These are phyloP conservation scores for Urosaurus nigricauda DNA, from an alignment of 2,797 vertebrate genomes.

Conservation along the genomic window DNA sequence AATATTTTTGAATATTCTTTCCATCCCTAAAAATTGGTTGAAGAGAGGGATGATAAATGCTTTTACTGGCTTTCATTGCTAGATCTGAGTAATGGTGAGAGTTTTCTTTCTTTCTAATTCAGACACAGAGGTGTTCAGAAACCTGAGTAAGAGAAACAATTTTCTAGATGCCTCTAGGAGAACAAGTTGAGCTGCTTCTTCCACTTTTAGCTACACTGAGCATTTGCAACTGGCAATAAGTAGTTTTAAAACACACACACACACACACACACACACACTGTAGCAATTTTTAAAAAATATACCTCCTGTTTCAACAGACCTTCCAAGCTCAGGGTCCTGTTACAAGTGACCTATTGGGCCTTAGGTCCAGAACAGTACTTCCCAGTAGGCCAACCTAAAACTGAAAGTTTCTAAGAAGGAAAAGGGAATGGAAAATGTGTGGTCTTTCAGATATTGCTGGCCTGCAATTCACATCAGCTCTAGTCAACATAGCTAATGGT, in stretches of 20 bases:
- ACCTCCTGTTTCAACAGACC: background rate
- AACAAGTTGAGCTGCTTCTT: background rate
- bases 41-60: background rate
- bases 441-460: background rate
- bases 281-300: background rate
- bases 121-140: background rate
- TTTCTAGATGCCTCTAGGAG: background rate
- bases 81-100: background rate
- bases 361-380: background rate
- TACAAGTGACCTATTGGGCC: too few species aligned
- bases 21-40: background rate
- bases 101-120: background rate
- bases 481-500: background rate
- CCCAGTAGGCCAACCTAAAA: background rate
- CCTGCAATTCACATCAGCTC: background rate
- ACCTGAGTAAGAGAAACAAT: background rate
- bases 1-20: too few species aligned
- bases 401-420: background rate
- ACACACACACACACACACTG: too few species aligned
- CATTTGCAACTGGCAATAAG: background rate
- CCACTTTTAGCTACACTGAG: background rate
- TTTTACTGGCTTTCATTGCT: background rate
- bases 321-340: background rate
- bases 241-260: too few species aligned
- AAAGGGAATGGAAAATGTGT: background rate